Evolutionary conservation across 1,140 invertebrate species (phyloP).

Genomic region (Lordiphosa mommai): DNA sequence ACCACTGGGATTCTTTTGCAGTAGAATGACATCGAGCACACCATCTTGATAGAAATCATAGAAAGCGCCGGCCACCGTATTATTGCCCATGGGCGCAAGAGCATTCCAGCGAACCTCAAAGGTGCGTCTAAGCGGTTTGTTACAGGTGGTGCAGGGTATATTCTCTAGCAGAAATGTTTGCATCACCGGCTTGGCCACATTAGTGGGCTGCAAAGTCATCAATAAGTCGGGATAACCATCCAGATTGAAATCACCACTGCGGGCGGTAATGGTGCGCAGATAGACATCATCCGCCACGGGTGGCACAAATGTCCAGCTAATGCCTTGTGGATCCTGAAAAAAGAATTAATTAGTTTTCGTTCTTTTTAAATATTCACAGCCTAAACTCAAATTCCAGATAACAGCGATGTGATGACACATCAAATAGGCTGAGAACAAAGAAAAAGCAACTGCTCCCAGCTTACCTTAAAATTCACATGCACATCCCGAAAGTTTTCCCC

Average conservation of each 20-base stretch:
- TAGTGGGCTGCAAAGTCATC: constrained; percentile 84
- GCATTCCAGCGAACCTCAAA: constrained; percentile 88
- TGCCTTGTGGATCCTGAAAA: constrained; percentile 82
- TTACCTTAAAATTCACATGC: constrained; percentile 83
- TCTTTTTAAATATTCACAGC: too few species aligned
- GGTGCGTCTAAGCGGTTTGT: constrained; percentile 83
- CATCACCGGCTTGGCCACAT: constrained; percentile 78
- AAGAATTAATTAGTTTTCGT: too few species aligned
- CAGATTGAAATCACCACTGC: constrained; percentile 96
- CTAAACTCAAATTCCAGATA: too few species aligned
- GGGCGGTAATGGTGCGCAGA: constrained; percentile 88
- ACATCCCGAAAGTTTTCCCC: constrained; percentile 84
- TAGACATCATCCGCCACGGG: constrained; percentile 81
- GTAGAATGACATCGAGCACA: constrained; percentile 90
- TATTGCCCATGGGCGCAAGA: constrained; percentile 84
- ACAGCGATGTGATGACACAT: neutral
- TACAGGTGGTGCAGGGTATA: constrained; percentile 81
- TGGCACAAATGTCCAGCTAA: constrained; percentile 85
- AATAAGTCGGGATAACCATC: constrained; percentile 97
- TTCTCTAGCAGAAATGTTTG: constrained; percentile 90
- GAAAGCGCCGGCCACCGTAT: constrained; percentile 91
- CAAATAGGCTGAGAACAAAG: neutral
- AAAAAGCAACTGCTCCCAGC: neutral
- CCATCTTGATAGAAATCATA: constrained; percentile 94
- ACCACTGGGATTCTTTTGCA: constrained; percentile 82